Evolutionary conservation across 2,888 invertebrate species (phyloP).

Genomic region (Rosalia funebris): DNA sequence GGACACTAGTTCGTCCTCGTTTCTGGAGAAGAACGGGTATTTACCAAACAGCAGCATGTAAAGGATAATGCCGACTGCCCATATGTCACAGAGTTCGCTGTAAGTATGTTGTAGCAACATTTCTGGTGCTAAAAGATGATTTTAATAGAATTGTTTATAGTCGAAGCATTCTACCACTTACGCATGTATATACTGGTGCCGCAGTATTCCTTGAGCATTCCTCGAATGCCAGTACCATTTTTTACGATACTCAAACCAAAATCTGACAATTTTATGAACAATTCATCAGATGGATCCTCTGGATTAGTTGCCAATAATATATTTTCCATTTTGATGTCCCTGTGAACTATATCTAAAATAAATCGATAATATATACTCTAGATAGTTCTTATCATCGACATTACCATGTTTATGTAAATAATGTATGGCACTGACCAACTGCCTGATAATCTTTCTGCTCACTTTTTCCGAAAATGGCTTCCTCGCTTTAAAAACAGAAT

Average conservation of each 20-base stretch:
- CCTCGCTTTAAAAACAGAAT: constrained; percentile 57
- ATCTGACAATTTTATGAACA: constrained; percentile 69
- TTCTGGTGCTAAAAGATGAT: constrained; percentile 67
- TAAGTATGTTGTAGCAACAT: constrained; percentile 66
- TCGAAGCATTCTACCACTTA: constrained; percentile 45
- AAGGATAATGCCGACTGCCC: constrained; percentile 70
- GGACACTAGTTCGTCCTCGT: constrained; percentile 54
- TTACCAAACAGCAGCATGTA: constrained; percentile 63
- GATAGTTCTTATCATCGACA: too few species aligned
- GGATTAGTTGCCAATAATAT: constrained; percentile 66
- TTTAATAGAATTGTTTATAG: neutral
- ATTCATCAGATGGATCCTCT: constrained; percentile 61
- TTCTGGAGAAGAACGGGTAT: constrained; percentile 58
- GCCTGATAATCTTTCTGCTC: constrained; percentile 57
- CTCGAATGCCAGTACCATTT: constrained; percentile 64
- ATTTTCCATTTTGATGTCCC: constrained; percentile 66
- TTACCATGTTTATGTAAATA: constrained; percentile 65
- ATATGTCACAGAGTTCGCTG: constrained; percentile 70
- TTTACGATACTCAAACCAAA: constrained; percentile 68
- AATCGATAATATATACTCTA: too few species aligned
- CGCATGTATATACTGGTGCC: constrained; percentile 70
- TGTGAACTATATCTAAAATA: constrained; percentile 64
- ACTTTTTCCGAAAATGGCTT: constrained; percentile 59
- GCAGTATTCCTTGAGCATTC: constrained; percentile 68
- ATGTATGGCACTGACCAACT: constrained; percentile 60